These are phyloP conservation scores for Rotaria sp. DNA, from an alignment of 2,888 invertebrate genomes.

Conservation along the genomic window DNA sequence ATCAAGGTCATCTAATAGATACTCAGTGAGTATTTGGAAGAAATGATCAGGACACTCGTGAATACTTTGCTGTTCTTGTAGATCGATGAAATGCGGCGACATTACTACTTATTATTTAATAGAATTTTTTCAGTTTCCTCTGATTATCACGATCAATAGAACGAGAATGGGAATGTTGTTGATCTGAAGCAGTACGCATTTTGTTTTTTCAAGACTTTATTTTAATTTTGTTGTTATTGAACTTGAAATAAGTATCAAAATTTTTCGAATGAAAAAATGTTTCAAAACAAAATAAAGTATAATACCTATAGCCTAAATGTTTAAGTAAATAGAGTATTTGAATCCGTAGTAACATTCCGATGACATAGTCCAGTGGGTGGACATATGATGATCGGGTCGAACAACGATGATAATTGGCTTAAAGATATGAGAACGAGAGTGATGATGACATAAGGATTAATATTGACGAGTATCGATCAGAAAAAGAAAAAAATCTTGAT, in stretches of 20 bases:
- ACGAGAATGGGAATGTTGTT: too few species aligned
- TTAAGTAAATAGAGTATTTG: not conserved
- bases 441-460: constrained; percentile 7
- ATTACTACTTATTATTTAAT: too few species aligned
- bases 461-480: not conserved
- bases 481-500: not conserved
- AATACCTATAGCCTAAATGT: not conserved
- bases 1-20: too few species aligned
- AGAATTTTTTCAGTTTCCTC: too few species aligned
- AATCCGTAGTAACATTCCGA: constrained; percentile 4
- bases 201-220: too few species aligned
- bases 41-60: too few species aligned
- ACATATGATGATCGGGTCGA: not conserved
- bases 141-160: too few species aligned
- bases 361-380: not conserved
- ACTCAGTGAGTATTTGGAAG: too few species aligned
- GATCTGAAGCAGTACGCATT: too few species aligned
- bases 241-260: not conserved
- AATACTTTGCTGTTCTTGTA: too few species aligned
- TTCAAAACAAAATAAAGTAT: not conserved
- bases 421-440: not conserved
- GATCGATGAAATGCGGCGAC: too few species aligned
- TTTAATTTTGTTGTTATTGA: not conserved
- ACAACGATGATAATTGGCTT: constrained; percentile 10
- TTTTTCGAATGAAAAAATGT: too few species aligned